phyloP scores from a whole-genome alignment of 2,113 vertebrate species.

The Antechinus stuartii region DNA sequence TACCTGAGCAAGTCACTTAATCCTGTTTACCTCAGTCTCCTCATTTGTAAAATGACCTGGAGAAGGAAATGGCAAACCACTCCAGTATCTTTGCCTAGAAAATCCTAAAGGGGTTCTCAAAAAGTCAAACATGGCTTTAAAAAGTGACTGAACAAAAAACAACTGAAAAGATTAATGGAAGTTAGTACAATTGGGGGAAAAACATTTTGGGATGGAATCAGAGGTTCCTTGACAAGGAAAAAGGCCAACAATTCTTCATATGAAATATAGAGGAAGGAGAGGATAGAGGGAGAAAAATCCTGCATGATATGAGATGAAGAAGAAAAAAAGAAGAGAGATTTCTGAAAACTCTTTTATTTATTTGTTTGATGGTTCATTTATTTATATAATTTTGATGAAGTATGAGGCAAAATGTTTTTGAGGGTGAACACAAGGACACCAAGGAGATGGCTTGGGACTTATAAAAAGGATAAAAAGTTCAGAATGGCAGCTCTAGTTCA shows the following conservation, averaged over 20 bases:
- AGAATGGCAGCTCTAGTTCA: neutral
- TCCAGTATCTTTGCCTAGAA: neutral
- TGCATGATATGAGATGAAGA: too few relatives aligned
- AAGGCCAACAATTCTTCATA: neutral
- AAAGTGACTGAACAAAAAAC: neutral
- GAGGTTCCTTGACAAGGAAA: neutral
- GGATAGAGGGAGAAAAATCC: neutral
- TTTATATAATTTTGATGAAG: too few relatives aligned
- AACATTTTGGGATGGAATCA: neutral
- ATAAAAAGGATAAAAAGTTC: neutral
- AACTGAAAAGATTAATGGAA: neutral
- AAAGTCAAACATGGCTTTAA: neutral
- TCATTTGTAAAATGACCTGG: too few relatives aligned
- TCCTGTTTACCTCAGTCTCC: too few relatives aligned
- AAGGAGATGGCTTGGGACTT: neutral
- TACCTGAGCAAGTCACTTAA: too few relatives aligned
- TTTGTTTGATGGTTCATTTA: too few relatives aligned
- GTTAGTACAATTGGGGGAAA: neutral
- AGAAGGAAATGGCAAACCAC: too few relatives aligned
- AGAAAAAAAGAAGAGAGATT: neutral
- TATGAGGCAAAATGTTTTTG: neutral
- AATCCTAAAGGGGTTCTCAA: neutral
- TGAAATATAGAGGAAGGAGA: neutral
- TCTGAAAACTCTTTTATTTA: neutral
- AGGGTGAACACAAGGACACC: neutral